Conservation (phyloP, 2,113 vertebrate species). For the Pomatorhinus ruficollis region DNA sequence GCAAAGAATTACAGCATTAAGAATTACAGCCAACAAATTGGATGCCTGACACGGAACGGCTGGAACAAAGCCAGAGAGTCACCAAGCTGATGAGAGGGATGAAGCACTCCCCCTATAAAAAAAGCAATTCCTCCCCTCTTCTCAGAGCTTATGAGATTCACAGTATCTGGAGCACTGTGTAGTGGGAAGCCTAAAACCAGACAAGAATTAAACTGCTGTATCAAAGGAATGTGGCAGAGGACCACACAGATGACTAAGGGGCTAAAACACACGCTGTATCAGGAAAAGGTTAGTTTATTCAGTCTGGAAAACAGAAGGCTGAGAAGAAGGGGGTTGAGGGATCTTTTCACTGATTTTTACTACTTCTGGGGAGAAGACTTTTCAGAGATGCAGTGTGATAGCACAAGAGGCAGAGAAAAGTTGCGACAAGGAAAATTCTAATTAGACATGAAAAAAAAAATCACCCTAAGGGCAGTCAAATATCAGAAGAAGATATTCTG, state of each 20-base stretch:
- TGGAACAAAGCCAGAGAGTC: neutral
- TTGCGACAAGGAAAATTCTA: neutral
- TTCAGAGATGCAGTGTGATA: neutral
- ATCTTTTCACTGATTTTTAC: neutral
- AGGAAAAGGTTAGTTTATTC: neutral
- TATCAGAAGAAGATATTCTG: neutral
- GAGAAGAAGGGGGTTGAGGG: neutral
- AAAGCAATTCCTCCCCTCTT: neutral
- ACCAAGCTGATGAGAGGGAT: fast-evolving
- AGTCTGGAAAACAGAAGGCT: neutral
- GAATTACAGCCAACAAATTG: neutral
- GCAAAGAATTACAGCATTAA: neutral
- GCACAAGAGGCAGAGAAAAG: neutral
- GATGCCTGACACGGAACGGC: neutral
- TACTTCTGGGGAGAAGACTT: neutral
- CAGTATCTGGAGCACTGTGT: neutral
- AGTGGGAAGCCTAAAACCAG: neutral
- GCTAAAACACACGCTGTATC: neutral
- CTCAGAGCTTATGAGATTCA: neutral
- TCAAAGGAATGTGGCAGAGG: neutral
- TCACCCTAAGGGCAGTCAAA: neutral
- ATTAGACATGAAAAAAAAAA: neutral
- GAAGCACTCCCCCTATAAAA: neutral
- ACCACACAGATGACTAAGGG: neutral
- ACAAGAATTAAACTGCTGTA: neutral